A percentile compares a stretch with the other conserved stretches of the same genome.
Conservation (phyloP, 2,113 vertebrate species). For the Ceratotherium simum region DNA sequence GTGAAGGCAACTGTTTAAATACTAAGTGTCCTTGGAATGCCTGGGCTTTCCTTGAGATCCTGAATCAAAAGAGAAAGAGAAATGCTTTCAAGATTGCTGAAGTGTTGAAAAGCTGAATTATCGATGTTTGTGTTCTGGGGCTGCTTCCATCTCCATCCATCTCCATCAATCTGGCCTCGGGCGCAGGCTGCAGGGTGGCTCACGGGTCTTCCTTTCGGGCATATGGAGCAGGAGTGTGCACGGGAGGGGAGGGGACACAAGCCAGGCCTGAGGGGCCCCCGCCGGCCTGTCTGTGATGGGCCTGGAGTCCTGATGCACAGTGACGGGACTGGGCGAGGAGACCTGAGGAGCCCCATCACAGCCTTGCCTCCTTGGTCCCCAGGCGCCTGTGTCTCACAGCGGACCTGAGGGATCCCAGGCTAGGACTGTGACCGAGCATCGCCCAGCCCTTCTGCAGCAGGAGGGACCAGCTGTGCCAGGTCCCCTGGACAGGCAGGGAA, state of each 20-base stretch:
- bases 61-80: not conserved
- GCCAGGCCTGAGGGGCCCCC: not conserved
- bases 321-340: accelerated
- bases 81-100: not conserved
- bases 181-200: not conserved
- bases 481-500: not conserved
- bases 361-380: accelerated
- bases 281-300: accelerated
- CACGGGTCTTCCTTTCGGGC: not conserved
- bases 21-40: not conserved
- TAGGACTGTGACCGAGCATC: too few relatives aligned
- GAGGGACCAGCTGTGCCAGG: not conserved
- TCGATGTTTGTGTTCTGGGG: not conserved
- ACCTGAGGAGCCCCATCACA: accelerated
- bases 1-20: conserved; percentile 39
- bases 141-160: not conserved
- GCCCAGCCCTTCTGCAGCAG: not conserved
- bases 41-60: conserved; percentile 19
- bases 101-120: not conserved
- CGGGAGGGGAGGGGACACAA: accelerated
- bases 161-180: not conserved
- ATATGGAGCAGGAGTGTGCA: too few relatives aligned
- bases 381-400: too few relatives aligned
- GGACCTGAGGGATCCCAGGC: not conserved
- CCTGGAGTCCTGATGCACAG: not conserved